Evolutionary conservation across 2,113 vertebrate species (phyloP), one percentile per base, ranked within the genome.

Genomic region (Apodemus speciosus): DNA sequence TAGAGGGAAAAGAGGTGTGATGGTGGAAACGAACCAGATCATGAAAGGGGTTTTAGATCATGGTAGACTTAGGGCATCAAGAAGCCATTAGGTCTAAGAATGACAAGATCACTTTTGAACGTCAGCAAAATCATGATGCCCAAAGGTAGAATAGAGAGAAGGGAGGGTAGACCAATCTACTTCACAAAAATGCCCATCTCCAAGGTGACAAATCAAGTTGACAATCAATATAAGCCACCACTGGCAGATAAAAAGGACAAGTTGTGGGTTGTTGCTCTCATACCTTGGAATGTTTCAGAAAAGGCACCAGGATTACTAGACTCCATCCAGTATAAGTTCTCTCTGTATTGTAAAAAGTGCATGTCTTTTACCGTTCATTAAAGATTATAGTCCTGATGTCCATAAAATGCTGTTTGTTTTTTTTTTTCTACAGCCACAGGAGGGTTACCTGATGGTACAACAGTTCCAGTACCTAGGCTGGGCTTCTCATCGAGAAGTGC

Each of bases 381-480:
- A 51, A 79, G 71, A 27, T 75, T 43, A 77, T 35, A 40, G 2
- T 75, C 46, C 60, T 40, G 21, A 4, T 53, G 79, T 40, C 80
- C 23, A 38, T 53, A 18, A 69, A 84, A 73, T 43, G 51, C 2
- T 23, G 38, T 72, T 72, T 46, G 43, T 46, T 46, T 3, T 46
- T 94, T 71, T 4, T 4, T 91, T 96, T 97, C 86, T 51, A 40
- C 96, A 99, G 99, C 99, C 99, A 15, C 99, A 99, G 97, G 99
- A 99, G 96, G 99, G 99, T 46, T 99, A 99, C 97, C 98, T 99
- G 97, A 99, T 99, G 99, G 99, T 99, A 6, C 99, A 99, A 84
- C 99, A 99, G 96, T 99, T 99, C 97, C 99, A 99, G 97, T 99
- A 99, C 94, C 98, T 99, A 88, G 99, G 99, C 40, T 99, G 99